Conservation (phyloP, 2,797 vertebrate species). For the Acanthurus lineatus region DNA sequence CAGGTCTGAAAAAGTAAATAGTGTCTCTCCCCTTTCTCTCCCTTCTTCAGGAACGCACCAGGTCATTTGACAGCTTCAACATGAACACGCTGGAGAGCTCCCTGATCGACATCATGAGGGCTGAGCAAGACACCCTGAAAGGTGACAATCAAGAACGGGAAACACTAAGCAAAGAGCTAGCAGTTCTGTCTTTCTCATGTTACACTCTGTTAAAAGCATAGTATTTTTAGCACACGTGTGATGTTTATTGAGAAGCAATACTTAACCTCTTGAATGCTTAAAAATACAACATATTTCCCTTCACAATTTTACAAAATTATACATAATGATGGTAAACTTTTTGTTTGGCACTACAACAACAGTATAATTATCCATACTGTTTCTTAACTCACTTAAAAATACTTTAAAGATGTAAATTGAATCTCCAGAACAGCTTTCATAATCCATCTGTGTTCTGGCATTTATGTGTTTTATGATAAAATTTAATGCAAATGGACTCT, state of each 20-base stretch:
- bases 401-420: background rate
- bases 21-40: slow-evolving; percentile 36
- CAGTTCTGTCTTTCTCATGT: background rate
- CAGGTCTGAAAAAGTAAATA: background rate
- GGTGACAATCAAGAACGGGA: slow-evolving; percentile 83
- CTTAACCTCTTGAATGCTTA: background rate
- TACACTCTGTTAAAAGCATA: background rate
- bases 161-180: slow-evolving; percentile 4
- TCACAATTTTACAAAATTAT: background rate
- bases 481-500: no score
- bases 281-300: background rate
- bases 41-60: slow-evolving; percentile 90
- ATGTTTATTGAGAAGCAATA: background rate
- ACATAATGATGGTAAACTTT: no score
- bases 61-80: slow-evolving; percentile 95
- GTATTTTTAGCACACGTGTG: slow-evolving; percentile 7
- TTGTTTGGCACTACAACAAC: background rate
- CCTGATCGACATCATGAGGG: slow-evolving; percentile 99
- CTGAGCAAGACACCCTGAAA: slow-evolving; percentile 99
- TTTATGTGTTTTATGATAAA: no score
- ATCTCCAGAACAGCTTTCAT: background rate
- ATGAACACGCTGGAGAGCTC: slow-evolving; percentile 99
- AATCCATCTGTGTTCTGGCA: no score
- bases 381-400: no score
- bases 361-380: background rate